Evolutionary conservation across 2,113 vertebrate genomes (phyloP), one percentile per base, ranked within the genome.

Genomic region (Eleginops maclovinus): DNA sequence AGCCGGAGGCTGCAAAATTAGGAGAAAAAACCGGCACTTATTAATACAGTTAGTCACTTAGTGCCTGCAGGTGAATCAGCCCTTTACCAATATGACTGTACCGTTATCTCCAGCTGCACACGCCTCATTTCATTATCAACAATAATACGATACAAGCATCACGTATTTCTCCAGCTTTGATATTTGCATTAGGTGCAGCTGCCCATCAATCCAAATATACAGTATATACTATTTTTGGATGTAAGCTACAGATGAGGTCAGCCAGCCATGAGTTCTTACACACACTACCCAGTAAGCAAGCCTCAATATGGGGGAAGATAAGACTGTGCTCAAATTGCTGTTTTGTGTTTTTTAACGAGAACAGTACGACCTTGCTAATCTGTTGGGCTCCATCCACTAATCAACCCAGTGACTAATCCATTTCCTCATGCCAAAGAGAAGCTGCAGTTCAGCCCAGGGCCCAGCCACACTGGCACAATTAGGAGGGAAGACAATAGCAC

Each of bases 371-470:
- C 83, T 84, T 81, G 77, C 77, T 91, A 92, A 93, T 93, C 88
- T 90, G 72, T 77, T 73, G 86, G 64, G 82, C 77, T 80, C 75
- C 56, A 80, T 87, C 85, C 46, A 36, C 80, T 89, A 91, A 93
- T 94, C 88, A 91, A 89, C 85, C 75, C 76, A 44, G 75, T 78
- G 84, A 84, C 84, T 91, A 90, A 93, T 93, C 90, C 82, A 84
- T 87, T 88, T 85, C 74, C 87, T 61, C 46, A 40, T 49, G 88
- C 78, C 89, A 82, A 85, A 53, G 50, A 72, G 78, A 65, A 72
- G 77, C 62, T 12, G 46, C 71, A 24, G 64, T 88, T 83, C 79
- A 84, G 80, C 79, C 82, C 21, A 31, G 43, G 74, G 88, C 75
- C 44, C 17, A 84, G 64, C 24, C 76, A 70, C 43, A 3, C 69